A percentile compares a stretch with the other conserved stretches of the same genome.
Conservation (phyloP, 2,888 invertebrate species). For the Chymomyza fuscimana region DNA sequence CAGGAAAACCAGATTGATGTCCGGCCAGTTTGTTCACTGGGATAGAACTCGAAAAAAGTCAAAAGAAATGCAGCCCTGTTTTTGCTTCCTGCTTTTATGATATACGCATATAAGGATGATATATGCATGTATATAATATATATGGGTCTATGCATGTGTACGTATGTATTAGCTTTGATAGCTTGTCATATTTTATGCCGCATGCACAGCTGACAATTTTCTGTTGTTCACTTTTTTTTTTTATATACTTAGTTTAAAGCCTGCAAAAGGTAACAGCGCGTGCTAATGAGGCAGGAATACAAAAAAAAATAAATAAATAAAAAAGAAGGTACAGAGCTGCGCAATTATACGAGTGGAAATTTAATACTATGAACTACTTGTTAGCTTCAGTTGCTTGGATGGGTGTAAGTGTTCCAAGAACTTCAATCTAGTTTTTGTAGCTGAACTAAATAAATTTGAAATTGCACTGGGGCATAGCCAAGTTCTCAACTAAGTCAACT, state of each 20-base stretch:
- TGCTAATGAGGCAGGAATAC: neutral
- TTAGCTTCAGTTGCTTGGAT: neutral
- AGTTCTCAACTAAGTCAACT: conserved; percentile 1
- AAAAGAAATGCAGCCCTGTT: neutral
- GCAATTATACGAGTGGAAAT: neutral
- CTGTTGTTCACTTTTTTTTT: neutral
- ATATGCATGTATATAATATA: neutral
- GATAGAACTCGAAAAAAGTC: neutral
- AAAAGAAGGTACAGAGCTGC: neutral
- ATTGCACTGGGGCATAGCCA: neutral
- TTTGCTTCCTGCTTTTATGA: neutral
- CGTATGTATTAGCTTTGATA: neutral
- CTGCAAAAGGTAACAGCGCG: neutral
- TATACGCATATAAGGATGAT: neutral
- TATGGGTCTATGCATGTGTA: neutral
- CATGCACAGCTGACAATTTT: neutral
- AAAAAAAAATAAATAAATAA: no score
- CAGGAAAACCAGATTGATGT: neutral
- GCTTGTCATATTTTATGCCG: neutral
- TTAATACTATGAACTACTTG: neutral
- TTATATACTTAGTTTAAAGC: no score
- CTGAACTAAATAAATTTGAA: conserved; percentile 8
- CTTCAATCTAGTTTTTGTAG: neutral
- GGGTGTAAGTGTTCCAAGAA: neutral
- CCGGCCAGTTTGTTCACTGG: neutral